These are phyloP conservation scores for Drosophila helvetica DNA, from an alignment of 2,888 invertebrate species.

Conservation along the genomic window DNA sequence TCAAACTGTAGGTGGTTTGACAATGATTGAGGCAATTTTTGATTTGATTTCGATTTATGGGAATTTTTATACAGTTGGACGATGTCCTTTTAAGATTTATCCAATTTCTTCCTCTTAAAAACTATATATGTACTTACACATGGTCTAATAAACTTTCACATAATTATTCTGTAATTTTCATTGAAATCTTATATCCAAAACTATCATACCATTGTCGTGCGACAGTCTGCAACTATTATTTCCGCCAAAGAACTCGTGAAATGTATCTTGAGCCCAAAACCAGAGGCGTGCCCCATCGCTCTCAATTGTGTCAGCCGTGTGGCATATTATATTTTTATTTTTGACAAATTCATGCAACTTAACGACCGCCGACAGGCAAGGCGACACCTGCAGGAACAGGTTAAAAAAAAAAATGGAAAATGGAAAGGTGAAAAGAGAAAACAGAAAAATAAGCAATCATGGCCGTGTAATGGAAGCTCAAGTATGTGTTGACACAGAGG, in stretches of 20 bases:
- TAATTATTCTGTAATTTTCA: background rate
- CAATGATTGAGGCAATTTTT: background rate
- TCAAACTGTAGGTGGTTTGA: background rate
- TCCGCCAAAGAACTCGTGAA: background rate
- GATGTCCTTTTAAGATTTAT: too few relatives aligned
- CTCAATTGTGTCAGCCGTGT: slow-evolving; percentile 43
- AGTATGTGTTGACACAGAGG: slow-evolving; percentile 74
- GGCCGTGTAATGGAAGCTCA: slow-evolving; percentile 75
- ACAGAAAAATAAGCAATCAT: slow-evolving; percentile 71
- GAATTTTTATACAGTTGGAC: background rate
- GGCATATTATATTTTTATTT: slow-evolving; percentile 50
- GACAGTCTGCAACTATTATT: background rate
- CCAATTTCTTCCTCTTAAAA: too few relatives aligned
- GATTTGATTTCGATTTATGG: background rate
- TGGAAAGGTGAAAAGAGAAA: slow-evolving; percentile 1
- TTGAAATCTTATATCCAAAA: too few relatives aligned
- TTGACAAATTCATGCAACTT: slow-evolving; percentile 65
- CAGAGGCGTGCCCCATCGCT: slow-evolving; percentile 11
- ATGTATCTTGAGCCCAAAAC: background rate
- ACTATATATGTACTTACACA: too few relatives aligned
- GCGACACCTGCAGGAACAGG: slow-evolving; percentile 54
- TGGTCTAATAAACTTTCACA: too few relatives aligned
- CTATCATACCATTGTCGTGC: background rate
- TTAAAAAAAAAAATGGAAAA: too few relatives aligned
- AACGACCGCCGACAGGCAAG: slow-evolving; percentile 55